Conservation (phyloP, 2,113 vertebrate species). For the Chascanopsetta lugubris region DNA sequence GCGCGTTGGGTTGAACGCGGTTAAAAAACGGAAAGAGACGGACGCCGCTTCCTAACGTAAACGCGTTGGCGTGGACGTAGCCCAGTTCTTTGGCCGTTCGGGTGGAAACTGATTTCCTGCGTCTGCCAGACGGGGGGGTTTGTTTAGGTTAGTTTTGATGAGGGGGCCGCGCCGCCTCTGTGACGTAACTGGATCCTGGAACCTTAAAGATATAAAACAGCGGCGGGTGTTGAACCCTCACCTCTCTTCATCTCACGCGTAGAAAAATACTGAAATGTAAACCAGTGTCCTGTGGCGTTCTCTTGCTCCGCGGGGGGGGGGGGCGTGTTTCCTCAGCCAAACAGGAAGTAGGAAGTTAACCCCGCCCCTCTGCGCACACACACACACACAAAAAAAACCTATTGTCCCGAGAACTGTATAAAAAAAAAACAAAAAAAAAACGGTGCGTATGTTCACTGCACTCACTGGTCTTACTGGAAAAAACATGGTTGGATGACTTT, state of each 20-base stretch:
- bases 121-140: constrained; percentile 21
- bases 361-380: neutral
- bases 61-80: no score
- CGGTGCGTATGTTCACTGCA: constrained; percentile 52
- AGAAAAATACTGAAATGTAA: constrained; percentile 49
- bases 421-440: constrained; percentile 36
- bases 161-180: constrained; percentile 36
- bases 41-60: no score
- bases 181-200: constrained; percentile 59
- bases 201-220: constrained; percentile 32
- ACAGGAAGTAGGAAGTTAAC: constrained; percentile 64
- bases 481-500: constrained; percentile 47
- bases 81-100: no score
- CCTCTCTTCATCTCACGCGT: constrained; percentile 55
- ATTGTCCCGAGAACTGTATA: constrained; percentile 41
- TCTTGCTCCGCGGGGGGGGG: constrained; percentile 45
- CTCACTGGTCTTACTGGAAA: constrained; percentile 40
- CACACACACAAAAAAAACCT: constrained; percentile 11
- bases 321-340: constrained; percentile 31
- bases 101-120: constrained; percentile 28
- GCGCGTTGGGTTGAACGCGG: no score
- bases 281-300: constrained; percentile 54
- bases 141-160: constrained; percentile 46
- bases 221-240: constrained; percentile 15
- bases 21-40: no score